phyloP scores from a whole-genome alignment of 2,797 vertebrate genomes.

The Otus scops region DNA sequence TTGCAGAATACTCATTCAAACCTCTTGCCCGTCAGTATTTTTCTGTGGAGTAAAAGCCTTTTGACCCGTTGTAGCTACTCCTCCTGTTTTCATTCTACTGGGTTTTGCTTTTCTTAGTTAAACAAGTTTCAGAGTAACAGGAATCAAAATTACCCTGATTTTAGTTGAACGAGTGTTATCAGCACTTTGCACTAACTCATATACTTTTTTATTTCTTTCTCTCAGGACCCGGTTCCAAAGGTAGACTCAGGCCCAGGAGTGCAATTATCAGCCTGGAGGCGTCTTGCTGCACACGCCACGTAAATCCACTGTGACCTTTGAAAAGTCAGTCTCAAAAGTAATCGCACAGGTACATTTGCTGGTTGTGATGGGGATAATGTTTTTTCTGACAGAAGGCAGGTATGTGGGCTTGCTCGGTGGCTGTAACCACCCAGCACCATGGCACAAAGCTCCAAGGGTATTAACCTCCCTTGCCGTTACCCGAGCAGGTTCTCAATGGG shows the following conservation, averaged over 20 bases:
- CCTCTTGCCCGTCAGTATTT: neutral
- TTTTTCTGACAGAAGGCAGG: neutral
- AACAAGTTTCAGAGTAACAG: neutral
- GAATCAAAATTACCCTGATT: neutral
- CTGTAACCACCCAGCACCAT: neutral
- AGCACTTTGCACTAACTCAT: neutral
- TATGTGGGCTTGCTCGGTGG: rapidly evolving
- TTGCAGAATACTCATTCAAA: neutral
- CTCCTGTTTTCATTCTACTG: neutral
- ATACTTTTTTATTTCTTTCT: neutral
- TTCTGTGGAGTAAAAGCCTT: neutral
- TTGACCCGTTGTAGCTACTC: neutral
- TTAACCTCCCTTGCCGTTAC: neutral
- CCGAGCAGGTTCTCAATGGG: neutral
- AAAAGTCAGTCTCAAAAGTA: neutral
- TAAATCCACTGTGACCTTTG: neutral
- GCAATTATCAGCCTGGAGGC: neutral
- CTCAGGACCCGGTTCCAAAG: neutral
- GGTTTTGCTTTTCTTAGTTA: neutral
- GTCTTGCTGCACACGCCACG: neutral
- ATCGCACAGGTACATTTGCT: neutral
- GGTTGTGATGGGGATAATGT: rapidly evolving
- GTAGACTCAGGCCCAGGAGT: neutral
- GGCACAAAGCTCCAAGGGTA: neutral
- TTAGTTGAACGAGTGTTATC: rapidly evolving